Conservation (phyloP, 2,113 vertebrate species). For the Pogonocichla stellata region DNA sequence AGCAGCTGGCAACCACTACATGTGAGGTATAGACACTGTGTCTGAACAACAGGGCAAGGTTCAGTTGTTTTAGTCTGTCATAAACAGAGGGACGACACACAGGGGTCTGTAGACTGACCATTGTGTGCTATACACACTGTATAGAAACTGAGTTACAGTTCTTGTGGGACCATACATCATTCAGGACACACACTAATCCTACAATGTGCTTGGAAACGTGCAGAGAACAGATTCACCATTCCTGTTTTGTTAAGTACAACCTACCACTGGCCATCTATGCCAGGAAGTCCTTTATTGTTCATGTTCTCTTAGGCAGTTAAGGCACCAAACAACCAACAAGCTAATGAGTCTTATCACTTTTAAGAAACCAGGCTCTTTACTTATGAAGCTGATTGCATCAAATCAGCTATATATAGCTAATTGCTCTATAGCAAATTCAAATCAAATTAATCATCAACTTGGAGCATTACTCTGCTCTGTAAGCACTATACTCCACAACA, state of each 20-base stretch:
- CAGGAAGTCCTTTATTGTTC: neutral
- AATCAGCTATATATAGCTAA: neutral
- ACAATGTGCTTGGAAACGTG: neutral
- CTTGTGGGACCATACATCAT: neutral
- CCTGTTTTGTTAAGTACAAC: neutral
- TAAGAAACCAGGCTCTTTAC: neutral
- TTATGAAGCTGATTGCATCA: neutral
- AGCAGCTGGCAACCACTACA: neutral
- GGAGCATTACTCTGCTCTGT: neutral
- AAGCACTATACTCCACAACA: neutral
- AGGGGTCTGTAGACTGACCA: neutral
- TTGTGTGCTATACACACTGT: fast-evolving
- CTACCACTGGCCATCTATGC: neutral
- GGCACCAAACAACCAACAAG: neutral
- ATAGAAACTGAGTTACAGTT: neutral
- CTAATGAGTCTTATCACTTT: neutral
- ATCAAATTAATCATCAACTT: neutral
- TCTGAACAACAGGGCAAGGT: neutral
- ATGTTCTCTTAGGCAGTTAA: neutral
- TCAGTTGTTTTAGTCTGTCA: neutral
- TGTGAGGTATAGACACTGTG: neutral
- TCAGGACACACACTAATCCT: neutral
- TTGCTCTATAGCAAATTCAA: neutral
- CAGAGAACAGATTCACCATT: neutral
- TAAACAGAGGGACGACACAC: neutral